phyloP scores from a whole-genome alignment of 2,888 invertebrate genomes.

The Zelleria hepariella region DNA sequence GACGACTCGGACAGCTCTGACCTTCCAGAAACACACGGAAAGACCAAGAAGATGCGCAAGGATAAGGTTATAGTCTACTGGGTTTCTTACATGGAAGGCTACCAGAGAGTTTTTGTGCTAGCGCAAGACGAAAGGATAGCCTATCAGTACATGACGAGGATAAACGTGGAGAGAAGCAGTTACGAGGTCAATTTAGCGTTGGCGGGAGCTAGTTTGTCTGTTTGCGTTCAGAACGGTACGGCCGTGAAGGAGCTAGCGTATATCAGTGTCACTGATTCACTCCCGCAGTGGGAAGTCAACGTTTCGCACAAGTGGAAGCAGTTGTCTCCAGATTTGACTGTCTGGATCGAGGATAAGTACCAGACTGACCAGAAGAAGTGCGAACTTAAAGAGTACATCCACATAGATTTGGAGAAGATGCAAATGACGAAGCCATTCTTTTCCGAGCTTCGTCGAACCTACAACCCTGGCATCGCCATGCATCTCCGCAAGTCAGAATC shows the following conservation, averaged over 20 bases:
- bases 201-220: conserved; percentile 77
- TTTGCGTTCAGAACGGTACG: conserved; percentile 56
- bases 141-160: conserved; percentile 68
- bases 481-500: conserved; percentile 80
- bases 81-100: conserved; percentile 83
- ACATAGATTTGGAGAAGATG: conserved; percentile 88
- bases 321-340: conserved; percentile 80
- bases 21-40: conserved; percentile 54
- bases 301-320: conserved; percentile 86
- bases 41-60: conserved; percentile 76
- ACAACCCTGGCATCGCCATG: conserved; percentile 81
- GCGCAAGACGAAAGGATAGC: conserved; percentile 83
- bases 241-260: conserved; percentile 77
- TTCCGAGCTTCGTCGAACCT: conserved; percentile 80
- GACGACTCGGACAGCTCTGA: conserved; percentile 70
- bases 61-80: conserved; percentile 85
- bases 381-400: conserved; percentile 82
- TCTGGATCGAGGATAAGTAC: conserved; percentile 88
- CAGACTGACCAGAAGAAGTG: conserved; percentile 78
- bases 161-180: conserved; percentile 78
- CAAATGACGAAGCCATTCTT: conserved; percentile 90
- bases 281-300: conserved; percentile 86
- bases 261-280: conserved; percentile 75
- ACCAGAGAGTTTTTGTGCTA: conserved; percentile 80
- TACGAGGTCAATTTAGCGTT: conserved; percentile 79